Percentiles rank a stretch among this genome's conserved stretches.
These are phyloP conservation scores for Odontothrips loti DNA, from an alignment of 2,888 invertebrate species.

Conservation along the genomic window DNA sequence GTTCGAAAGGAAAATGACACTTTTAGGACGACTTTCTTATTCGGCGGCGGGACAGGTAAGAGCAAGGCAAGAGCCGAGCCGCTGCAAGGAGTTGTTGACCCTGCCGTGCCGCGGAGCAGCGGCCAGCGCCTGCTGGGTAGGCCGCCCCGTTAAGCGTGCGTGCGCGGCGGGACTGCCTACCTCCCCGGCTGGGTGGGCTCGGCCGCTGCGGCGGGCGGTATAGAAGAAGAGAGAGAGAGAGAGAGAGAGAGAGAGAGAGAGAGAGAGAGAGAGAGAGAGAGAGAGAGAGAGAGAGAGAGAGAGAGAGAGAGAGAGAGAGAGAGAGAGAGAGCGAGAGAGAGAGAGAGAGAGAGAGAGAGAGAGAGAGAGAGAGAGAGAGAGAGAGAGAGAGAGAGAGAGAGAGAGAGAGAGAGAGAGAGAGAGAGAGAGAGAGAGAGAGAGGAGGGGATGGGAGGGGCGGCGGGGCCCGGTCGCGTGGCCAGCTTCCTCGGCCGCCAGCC, in stretches of 20 bases:
- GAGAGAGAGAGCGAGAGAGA: background rate
- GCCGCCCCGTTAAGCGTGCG: background rate
- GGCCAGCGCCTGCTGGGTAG: background rate
- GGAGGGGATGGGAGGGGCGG: background rate
- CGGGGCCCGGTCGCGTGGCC: background rate
- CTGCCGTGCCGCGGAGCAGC: background rate
- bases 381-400: background rate
- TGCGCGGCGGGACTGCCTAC: background rate
- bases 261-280: background rate
- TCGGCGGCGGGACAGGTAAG: background rate
- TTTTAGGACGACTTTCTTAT: slow-evolving; percentile 19
- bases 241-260: background rate
- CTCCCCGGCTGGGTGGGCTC: background rate
- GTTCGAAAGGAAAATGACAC: background rate
- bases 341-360: too few relatives aligned
- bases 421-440: background rate
- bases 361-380: background rate
- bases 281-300: background rate
- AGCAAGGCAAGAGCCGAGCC: background rate
- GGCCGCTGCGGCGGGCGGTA: too few relatives aligned
- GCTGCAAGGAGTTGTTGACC: too few relatives aligned
- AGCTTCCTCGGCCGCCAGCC: too few relatives aligned
- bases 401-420: background rate
- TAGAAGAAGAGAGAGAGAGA: background rate
- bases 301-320: background rate